Conservation (phyloP, 2,797 vertebrate species). For the Siniperca obscura region DNA sequence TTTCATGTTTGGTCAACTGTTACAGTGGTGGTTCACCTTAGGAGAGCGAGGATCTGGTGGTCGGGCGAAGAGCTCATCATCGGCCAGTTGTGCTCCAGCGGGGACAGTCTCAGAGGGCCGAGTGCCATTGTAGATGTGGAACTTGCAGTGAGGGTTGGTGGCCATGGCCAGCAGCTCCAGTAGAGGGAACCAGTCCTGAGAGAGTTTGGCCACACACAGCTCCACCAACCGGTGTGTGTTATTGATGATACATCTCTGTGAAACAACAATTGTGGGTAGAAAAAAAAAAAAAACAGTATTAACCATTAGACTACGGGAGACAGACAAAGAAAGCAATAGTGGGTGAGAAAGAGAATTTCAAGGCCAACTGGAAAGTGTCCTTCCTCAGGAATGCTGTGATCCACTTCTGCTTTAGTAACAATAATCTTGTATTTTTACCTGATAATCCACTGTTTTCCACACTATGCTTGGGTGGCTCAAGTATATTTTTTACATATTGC, state of each 20-base stretch:
- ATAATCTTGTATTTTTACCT: not conserved
- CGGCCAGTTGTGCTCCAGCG: constrained; percentile 94
- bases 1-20: not conserved
- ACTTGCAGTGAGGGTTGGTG: constrained; percentile 99
- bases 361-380: not conserved
- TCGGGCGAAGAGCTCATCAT: constrained; percentile 97
- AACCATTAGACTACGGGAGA: not conserved
- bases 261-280: not conserved
- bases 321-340: not conserved
- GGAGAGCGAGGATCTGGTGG: constrained; percentile 98
- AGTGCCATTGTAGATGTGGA: constrained; percentile 99
- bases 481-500: not conserved
- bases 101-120: constrained; percentile 98
- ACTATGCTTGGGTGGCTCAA: not conserved
- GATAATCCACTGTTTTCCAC: not conserved
- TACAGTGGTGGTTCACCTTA: constrained; percentile 84
- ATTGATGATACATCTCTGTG: constrained; percentile 98
- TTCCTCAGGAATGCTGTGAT: not conserved
- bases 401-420: constrained; percentile 15
- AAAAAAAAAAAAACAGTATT: not conserved
- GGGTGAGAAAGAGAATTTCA: not conserved
- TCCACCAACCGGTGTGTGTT: constrained; percentile 99
- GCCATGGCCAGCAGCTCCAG: constrained; percentile 99
- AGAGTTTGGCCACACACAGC: constrained; percentile 99
- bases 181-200: constrained; percentile 99